Evolutionary conservation across 2,113 vertebrate species (phyloP).

Genomic region (Noctilio leporinus): DNA sequence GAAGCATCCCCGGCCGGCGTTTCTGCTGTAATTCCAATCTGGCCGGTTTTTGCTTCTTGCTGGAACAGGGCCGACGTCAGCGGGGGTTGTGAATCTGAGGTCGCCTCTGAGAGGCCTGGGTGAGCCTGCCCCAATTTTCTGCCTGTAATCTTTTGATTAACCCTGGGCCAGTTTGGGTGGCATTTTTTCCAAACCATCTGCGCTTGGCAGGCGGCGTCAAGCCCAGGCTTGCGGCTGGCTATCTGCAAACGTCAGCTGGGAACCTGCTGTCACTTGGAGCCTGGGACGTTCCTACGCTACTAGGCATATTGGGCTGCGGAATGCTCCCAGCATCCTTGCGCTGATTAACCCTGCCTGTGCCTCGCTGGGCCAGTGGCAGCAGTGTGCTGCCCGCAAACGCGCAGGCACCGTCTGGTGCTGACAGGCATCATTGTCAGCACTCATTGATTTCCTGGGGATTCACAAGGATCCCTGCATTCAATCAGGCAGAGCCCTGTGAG

Average conservation of each 20-base stretch:
- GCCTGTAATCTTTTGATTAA: constrained; percentile 44
- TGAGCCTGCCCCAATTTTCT: not conserved
- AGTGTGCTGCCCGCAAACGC: not conserved
- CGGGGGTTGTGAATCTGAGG: not conserved
- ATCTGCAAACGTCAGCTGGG: constrained; percentile 40
- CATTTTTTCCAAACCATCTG: constrained; percentile 33
- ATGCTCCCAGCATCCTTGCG: fast-evolving
- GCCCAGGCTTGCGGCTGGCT: not conserved
- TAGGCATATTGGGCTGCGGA: not conserved
- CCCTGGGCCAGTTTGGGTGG: not conserved
- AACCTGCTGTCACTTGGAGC: not conserved
- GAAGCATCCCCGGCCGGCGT: not conserved
- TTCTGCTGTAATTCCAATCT: not conserved
- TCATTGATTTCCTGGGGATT: not conserved
- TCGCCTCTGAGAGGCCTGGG: not conserved
- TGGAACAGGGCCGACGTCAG: not conserved
- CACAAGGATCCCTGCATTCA: not conserved
- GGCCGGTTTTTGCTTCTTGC: not conserved
- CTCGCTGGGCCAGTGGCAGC: not conserved
- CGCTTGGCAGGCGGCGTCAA: not conserved
- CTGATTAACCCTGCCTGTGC: not conserved
- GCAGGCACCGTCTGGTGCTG: not conserved
- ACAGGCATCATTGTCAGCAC: not conserved
- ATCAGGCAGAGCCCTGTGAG: not conserved
- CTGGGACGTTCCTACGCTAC: not conserved